phyloP scores from a whole-genome alignment of 2,113 vertebrate species.

The Ginglymostoma cirratum region DNA sequence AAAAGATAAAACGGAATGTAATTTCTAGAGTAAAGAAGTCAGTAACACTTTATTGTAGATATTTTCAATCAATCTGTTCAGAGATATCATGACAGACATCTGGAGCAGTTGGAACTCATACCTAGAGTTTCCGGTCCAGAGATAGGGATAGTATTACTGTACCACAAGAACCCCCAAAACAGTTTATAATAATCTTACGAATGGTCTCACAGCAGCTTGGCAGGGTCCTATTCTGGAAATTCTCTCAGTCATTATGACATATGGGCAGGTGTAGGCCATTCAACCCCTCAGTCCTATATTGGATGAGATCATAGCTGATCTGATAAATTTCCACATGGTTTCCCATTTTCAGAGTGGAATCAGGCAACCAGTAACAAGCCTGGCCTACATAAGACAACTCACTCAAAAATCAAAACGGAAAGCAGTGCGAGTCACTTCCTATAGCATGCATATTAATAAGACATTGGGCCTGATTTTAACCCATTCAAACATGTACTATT shows the following conservation, averaged over 20 bases:
- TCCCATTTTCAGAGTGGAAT: neutral
- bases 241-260: neutral
- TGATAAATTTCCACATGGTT: neutral
- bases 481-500: neutral
- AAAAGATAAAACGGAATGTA: too few species aligned
- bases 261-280: neutral
- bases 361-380: neutral
- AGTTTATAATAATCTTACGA: neutral
- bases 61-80: too few species aligned
- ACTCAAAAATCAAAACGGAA: neutral
- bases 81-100: too few species aligned
- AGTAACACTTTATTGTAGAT: too few species aligned
- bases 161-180: too few species aligned
- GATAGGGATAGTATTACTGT: too few species aligned
- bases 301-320: too few species aligned
- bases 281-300: neutral
- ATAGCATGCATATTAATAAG: neutral
- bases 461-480: neutral
- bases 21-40: too few species aligned
- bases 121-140: too few species aligned
- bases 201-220: neutral
- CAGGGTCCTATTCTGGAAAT: neutral
- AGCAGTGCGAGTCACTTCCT: neutral
- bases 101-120: too few species aligned
- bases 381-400: neutral